These are phyloP conservation scores for Agapetus fuscipes DNA, from an alignment of 2,888 invertebrate species.

Conservation along the genomic window DNA sequence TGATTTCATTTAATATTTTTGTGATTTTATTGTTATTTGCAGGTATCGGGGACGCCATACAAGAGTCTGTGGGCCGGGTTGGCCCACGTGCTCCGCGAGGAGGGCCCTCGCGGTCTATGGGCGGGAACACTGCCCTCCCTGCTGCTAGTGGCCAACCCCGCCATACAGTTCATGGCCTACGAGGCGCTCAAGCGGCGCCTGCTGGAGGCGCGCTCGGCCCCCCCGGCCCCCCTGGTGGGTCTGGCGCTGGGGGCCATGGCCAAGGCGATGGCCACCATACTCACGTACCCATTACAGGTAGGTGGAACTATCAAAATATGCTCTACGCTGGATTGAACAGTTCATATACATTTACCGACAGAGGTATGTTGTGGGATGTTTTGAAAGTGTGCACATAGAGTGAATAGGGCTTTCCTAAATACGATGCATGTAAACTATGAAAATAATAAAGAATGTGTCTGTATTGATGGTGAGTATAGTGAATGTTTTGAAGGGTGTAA, in stretches of 20 bases:
- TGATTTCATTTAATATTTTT: no score
- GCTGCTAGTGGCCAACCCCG: conserved; percentile 81
- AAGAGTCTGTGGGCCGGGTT: conserved; percentile 54
- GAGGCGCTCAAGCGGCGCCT: conserved; percentile 72
- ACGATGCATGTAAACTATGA: no score
- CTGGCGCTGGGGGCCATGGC: conserved; percentile 70
- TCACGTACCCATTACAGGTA: conserved; percentile 81
- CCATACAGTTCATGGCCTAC: conserved; percentile 88
- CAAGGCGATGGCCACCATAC: conserved; percentile 73
- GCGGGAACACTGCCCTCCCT: conserved; percentile 76
- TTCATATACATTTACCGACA: no score
- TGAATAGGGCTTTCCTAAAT: no score
- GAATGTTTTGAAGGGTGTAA: no score
- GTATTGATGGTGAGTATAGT: no score
- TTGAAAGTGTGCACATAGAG: no score
- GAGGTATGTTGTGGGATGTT: no score
- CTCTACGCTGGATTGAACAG: no score
- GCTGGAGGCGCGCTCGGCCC: conserved; percentile 34
- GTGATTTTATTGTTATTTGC: no score
- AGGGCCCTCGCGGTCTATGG: conserved; percentile 72
- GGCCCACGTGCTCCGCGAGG: conserved; percentile 56
- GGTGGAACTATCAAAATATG: no score
- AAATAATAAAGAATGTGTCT: no score
- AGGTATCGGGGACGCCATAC: conserved; percentile 31
- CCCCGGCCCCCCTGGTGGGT: conserved; percentile 51